Evolutionary conservation across 1,140 invertebrate species (phyloP), one percentile per base, ranked within the genome.

Genomic region (Zaprionus camerounensis): DNA sequence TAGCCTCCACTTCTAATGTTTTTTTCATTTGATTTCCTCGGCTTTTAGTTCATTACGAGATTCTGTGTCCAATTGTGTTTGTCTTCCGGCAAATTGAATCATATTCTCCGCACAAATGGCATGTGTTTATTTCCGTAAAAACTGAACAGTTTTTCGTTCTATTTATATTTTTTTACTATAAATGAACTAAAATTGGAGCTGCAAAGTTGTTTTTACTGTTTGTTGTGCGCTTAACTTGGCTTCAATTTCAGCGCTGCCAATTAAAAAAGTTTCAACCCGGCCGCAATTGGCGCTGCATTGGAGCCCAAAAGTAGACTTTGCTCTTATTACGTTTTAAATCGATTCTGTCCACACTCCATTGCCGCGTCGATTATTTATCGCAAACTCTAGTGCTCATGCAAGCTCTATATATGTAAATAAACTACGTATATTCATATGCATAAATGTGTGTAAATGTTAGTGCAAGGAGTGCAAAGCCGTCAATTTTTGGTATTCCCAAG

Each of bases 21-120:
- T 65, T 73, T 74, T 74, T 61, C 66, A 70, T 78, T 70, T 64
- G 17, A 53, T 76, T 77, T 71, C 46, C 44, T 51, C 53, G 67
- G 66, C 80, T 74, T 82, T 78, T 65, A 82, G 71, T 75, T 82
- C 73, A 86, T 82, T 87, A 66, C 57, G 49, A 57, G 24, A n/a
- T 55, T 55, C 57, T 51, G 49, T 56, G 59, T 44, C n/a, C 24
- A 65, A 71, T 65, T 53, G 64, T 75, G 65, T 53, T 82, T 76
- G 75, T 58, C 62, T 41, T 69, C 28, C 56, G 64, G 55, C 22
- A 74, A 78, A 78, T 78, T 70, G 61, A 75, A 78, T 74, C 62
- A 69, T 17, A 38, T 58, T 57, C 41, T 67, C 41, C 49, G 62
- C 26, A 46, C 26, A 55, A 72, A 66, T 76, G 51, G 20, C 20